Base-by-base conservation (phyloP, 2,888 invertebrate genomes). In the Synanthedon vespiformis region DNA sequence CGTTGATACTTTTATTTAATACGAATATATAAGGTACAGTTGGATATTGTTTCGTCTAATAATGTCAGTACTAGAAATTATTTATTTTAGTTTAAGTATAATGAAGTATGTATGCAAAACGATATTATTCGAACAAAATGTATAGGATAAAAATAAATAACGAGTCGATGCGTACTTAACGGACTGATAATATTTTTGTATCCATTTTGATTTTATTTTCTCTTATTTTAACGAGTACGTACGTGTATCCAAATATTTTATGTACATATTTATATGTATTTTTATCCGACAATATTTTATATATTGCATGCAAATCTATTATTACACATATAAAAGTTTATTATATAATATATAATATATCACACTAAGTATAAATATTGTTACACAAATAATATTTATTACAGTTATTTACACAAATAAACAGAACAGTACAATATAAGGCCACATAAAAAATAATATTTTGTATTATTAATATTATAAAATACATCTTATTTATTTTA, bases 1-100 rank as follows among this genome's bases (percentile, higher is more conserved):
- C 55, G 18, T 56, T 57, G 51, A 57, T 51, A 52, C 53, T 54
- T 54, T 58, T 54, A 61, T 56, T 56, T 58, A 58, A 55, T 52
- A 58, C 57, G 56, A 56, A 54, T 52, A 53, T 48, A 55, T 54
- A 58, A 57, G 58, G 56, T 58, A 59, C 52, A 56, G 49, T 50
- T 44, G 34, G 27, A 34, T 48, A 48, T 16, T 12, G 48, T 18
- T 48, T 48, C 22, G 16, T 16, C 16, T 48, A 48, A 48, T 16
- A 16, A 48, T 48, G 22, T 48, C 48, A 48, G 16, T 48, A 48
- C 44, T 44, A 44, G 44, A 44, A n/a, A 44, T 44, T 44, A 44
- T 44, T 44, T 44, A 44, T 44, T 44, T 44, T 44, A 44, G 44
- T 44, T 13, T 44, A 44, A 44, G 44, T 13, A 2, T 44, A 10